phyloP scores from a whole-genome alignment of 2,888 invertebrate species.

The Oligia strigilis region DNA sequence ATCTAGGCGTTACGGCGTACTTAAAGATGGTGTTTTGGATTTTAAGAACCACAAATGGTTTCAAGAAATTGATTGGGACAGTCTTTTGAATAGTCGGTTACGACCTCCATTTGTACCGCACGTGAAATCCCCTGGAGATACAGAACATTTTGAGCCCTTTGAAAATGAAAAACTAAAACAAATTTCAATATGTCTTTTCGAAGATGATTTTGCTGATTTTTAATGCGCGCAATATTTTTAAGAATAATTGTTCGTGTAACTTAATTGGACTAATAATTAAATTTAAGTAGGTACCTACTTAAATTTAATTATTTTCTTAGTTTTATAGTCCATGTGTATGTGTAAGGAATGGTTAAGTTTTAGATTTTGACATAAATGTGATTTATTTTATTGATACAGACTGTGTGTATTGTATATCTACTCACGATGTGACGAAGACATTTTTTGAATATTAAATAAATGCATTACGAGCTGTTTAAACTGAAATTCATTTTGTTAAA shows the following conservation, averaged over 20 bases:
- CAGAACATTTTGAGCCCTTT: constrained; percentile 93
- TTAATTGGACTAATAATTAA: constrained; percentile 63
- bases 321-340: not conserved
- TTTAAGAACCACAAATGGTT: constrained; percentile 98
- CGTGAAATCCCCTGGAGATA: constrained; percentile 91
- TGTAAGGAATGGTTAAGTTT: constrained; percentile 48
- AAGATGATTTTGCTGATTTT: constrained; percentile 93
- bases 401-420: constrained; percentile 15
- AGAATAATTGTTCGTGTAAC: not conserved
- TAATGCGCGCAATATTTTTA: constrained; percentile 72
- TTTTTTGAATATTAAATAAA: constrained; percentile 27
- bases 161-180: constrained; percentile 89
- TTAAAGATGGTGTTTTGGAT: constrained; percentile 96
- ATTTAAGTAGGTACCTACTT: constrained; percentile 71
- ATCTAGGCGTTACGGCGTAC: constrained; percentile 94
- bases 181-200: constrained; percentile 89
- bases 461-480: constrained; percentile 20
- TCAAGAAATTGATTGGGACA: constrained; percentile 96
- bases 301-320: too few species aligned
- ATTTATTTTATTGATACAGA: constrained; percentile 34
- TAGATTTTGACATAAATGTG: constrained; percentile 36
- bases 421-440: not conserved
- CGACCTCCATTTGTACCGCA: constrained; percentile 92
- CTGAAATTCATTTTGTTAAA: constrained; percentile 6
- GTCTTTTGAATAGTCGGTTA: constrained; percentile 94